Evolutionary conservation across 2,113 vertebrate genomes (phyloP).

Genomic region (Nyctereutes procyonoides): DNA sequence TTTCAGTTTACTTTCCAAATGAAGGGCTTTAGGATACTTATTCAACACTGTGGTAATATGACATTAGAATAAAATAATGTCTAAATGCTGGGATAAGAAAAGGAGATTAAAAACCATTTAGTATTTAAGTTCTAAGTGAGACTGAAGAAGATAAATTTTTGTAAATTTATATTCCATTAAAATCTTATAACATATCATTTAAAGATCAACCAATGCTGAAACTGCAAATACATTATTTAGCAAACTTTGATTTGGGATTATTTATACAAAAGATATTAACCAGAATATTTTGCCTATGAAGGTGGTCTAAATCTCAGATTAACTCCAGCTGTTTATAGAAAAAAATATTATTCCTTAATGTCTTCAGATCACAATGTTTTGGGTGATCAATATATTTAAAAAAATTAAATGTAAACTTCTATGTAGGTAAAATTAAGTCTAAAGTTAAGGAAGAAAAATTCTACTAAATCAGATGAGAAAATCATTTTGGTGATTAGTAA

Average conservation of each 20-base stretch:
- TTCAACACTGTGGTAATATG: not conserved
- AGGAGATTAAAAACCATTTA: not conserved
- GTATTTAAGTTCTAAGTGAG: constrained; percentile 33
- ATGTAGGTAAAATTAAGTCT: constrained; percentile 1
- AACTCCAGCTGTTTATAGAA: not conserved
- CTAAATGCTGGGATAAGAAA: constrained; percentile 56
- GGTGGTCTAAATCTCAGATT: constrained; percentile 24
- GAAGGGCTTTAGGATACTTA: constrained; percentile 35
- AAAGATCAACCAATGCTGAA: not conserved
- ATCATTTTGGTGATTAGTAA: constrained; percentile 40
- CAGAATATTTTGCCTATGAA: constrained; percentile 52
- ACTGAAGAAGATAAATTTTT: constrained; percentile 3
- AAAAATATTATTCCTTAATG: not conserved
- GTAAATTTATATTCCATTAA: not conserved
- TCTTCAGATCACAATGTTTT: constrained; percentile 9
- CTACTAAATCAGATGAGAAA: constrained; percentile 25
- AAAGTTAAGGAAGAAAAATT: constrained; percentile 54
- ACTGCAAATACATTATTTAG: not conserved
- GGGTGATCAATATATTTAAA: not conserved
- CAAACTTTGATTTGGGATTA: constrained; percentile 39
- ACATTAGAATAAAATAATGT: not conserved
- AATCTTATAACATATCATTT: not conserved
- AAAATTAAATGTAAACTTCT: constrained; percentile 7
- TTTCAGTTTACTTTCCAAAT: constrained; percentile 48
- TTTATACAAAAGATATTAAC: not conserved